phyloP scores from a whole-genome alignment of 2,113 vertebrate genomes.

The Thryonomys swinderianus region DNA sequence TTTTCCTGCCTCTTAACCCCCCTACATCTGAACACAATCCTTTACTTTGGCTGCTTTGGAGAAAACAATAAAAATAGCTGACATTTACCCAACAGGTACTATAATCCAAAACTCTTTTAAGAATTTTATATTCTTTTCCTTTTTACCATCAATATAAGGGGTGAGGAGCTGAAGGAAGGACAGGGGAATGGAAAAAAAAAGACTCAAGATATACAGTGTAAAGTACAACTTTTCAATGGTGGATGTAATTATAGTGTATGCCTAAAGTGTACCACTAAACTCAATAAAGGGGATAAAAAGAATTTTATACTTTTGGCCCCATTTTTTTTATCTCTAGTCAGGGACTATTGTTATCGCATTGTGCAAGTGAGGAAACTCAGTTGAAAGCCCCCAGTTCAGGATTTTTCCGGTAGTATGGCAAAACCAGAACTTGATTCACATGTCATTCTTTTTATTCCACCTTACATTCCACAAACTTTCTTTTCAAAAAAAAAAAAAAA shows the following conservation, averaged over 20 bases:
- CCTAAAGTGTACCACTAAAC: too few relatives aligned
- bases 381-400: not conserved
- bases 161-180: too few relatives aligned
- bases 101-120: not conserved
- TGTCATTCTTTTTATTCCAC: not conserved
- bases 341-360: not conserved
- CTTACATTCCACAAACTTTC: not conserved
- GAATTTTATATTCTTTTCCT: not conserved
- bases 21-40: not conserved
- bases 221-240: too few relatives aligned
- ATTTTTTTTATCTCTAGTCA: not conserved
- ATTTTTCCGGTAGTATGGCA: not conserved
- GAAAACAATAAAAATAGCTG: constrained; percentile 3
- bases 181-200: too few relatives aligned
- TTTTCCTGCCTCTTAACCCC: not conserved
- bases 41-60: constrained; percentile 1
- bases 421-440: not conserved
- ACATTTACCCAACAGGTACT: not conserved
- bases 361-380: not conserved
- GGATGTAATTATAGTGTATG: too few relatives aligned
- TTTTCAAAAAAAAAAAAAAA: not conserved
- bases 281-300: not conserved
- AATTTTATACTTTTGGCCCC: not conserved
- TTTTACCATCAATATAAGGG: too few relatives aligned
- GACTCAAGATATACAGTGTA: too few relatives aligned